A percentile compares a stretch with the other conserved stretches of the same genome.
Evolutionary conservation across 2,797 vertebrate species (phyloP).

Genomic region (Syndactyla subalaris): DNA sequence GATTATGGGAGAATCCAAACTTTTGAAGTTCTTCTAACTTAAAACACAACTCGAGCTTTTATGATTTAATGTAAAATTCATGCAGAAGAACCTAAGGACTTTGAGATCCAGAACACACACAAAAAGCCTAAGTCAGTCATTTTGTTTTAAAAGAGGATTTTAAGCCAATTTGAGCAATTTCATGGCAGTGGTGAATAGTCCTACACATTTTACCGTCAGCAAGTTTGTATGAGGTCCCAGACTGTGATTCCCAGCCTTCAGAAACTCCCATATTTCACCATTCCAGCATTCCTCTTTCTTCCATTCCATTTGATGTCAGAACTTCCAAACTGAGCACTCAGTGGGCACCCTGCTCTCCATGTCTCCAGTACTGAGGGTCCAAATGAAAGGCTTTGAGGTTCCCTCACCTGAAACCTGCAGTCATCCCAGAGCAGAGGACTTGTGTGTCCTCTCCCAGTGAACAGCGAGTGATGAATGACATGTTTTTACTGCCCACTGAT

Average conservation of each 20-base stretch:
- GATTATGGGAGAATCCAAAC: slow-evolving; percentile 6
- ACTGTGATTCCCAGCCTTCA: neutral
- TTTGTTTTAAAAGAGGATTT: neutral
- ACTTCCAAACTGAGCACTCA: neutral
- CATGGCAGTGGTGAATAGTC: neutral
- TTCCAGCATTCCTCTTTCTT: neutral
- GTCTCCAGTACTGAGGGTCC: neutral
- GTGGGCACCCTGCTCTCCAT: neutral
- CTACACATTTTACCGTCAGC: neutral
- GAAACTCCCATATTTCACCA: neutral
- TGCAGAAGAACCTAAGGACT: neutral
- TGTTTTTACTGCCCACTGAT: neutral
- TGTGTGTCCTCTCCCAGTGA: neutral
- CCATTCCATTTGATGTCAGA: neutral
- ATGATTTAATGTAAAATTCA: neutral
- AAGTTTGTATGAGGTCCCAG: neutral
- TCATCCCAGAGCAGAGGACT: neutral
- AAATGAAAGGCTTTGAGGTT: neutral
- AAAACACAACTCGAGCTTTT: neutral
- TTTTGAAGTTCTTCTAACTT: slow-evolving; percentile 27
- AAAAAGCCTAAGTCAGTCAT: neutral
- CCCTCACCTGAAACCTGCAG: neutral
- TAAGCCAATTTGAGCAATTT: neutral
- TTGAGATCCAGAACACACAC: neutral
- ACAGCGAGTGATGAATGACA: neutral